phyloP scores from a whole-genome alignment of 2,113 vertebrate species.

The Channa argus region DNA sequence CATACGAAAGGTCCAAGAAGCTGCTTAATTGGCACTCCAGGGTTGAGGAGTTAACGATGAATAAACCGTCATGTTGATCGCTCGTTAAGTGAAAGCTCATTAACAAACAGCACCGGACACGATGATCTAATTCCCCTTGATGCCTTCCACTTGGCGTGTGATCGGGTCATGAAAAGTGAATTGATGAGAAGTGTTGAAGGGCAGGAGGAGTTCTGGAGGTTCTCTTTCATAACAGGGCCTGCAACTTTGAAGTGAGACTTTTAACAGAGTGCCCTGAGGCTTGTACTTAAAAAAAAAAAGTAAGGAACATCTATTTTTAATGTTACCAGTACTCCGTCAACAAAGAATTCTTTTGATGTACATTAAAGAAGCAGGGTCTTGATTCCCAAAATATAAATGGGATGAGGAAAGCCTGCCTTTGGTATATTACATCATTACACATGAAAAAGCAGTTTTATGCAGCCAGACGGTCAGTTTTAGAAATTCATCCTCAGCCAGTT shows the following conservation, averaged over 20 bases:
- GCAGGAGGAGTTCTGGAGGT: constrained; percentile 35
- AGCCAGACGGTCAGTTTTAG: constrained; percentile 6
- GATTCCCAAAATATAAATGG: constrained; percentile 38
- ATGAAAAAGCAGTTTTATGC: constrained; percentile 15
- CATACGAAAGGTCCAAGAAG: constrained; percentile 26
- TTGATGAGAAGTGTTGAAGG: constrained; percentile 51
- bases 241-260: constrained; percentile 70
- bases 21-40: constrained; percentile 34
- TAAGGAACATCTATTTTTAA: constrained; percentile 73
- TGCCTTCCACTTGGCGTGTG: constrained; percentile 43
- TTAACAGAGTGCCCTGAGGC: constrained; percentile 60
- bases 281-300: constrained; percentile 68
- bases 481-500: neutral
- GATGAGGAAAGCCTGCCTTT: constrained; percentile 24
- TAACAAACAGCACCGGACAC: constrained; percentile 32
- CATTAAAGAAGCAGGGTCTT: constrained; percentile 30
- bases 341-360: constrained; percentile 62
- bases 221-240: constrained; percentile 32
- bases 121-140: constrained; percentile 32
- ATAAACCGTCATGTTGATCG: constrained; percentile 33
- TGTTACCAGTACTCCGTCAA: constrained; percentile 63
- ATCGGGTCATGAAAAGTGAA: constrained; percentile 44
- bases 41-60: constrained; percentile 24
- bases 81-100: constrained; percentile 37
- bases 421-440: constrained; percentile 34